Evolutionary conservation across 2,797 vertebrate genomes (phyloP).

Genomic region (Gadopsis bispinosus): DNA sequence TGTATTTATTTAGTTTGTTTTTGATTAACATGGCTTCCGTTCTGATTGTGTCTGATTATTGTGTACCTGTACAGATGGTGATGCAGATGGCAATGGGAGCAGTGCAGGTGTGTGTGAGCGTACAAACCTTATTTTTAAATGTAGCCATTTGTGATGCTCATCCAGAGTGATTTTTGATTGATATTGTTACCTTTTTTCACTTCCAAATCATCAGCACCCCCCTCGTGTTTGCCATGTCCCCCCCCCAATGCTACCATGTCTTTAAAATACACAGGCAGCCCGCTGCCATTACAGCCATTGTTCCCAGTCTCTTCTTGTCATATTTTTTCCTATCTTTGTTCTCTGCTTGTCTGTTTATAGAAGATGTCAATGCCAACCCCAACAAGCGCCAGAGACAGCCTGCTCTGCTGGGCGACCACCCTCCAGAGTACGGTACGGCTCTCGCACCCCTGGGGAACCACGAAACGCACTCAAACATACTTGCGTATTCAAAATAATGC

Average conservation of each 20-base stretch:
- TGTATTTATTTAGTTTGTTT: too few relatives aligned
- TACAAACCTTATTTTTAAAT: constrained; percentile 45
- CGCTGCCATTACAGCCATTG: constrained; percentile 16
- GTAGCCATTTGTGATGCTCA: constrained; percentile 42
- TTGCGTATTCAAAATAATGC: too few relatives aligned
- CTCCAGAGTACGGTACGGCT: constrained; percentile 92
- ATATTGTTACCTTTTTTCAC: not conserved
- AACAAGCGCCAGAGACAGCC: constrained; percentile 96
- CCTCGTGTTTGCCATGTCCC: constrained; percentile 30
- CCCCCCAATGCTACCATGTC: not conserved
- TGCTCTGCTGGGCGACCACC: constrained; percentile 93
- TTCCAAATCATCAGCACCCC: constrained; percentile 38
- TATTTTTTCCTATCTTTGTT: constrained; percentile 17
- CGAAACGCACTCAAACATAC: not conserved
- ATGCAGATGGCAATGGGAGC: constrained; percentile 86
- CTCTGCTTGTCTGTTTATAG: constrained; percentile 52
- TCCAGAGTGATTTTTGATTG: constrained; percentile 51
- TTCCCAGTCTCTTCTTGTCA: constrained; percentile 4
- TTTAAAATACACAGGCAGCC: constrained; percentile 1
- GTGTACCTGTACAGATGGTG: constrained; percentile 86
- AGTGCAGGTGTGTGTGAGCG: constrained; percentile 82
- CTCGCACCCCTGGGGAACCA: not conserved
- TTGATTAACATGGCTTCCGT: constrained; percentile 66
- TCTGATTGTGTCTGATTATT: constrained; percentile 78
- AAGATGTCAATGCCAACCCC: constrained; percentile 88